Conservation (phyloP, 2,888 invertebrate species). For the Craniophora ligustri region DNA sequence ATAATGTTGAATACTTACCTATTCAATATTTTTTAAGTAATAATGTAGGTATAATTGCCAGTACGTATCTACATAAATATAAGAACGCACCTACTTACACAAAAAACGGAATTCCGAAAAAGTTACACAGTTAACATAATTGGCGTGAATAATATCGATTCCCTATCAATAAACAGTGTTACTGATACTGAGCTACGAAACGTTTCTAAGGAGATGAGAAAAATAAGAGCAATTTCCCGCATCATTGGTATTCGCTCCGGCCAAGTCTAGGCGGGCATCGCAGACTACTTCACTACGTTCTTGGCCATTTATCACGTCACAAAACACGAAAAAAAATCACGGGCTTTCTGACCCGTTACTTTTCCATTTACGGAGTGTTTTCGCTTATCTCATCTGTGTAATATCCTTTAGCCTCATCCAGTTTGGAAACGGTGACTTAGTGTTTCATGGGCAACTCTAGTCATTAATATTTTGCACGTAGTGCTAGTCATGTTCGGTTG, state of each 20-base stretch:
- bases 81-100: neutral
- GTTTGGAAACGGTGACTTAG: constrained; percentile 38
- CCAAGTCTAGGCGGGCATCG: constrained; percentile 63
- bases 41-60: no score
- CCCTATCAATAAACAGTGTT: constrained; percentile 40
- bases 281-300: constrained; percentile 54
- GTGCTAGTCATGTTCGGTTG: constrained; percentile 13
- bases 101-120: neutral
- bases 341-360: constrained; percentile 80
- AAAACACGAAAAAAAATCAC: constrained; percentile 76
- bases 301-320: constrained; percentile 82
- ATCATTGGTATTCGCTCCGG: constrained; percentile 77
- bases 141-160: constrained; percentile 18
- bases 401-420: constrained; percentile 66
- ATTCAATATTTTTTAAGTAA: no score
- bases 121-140: constrained; percentile 10
- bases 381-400: constrained; percentile 78
- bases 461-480: constrained; percentile 19
- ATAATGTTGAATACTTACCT: no score
- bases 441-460: constrained; percentile 7
- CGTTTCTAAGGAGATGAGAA: constrained; percentile 69
- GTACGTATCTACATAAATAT: no score
- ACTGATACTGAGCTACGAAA: constrained; percentile 49
- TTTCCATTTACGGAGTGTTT: constrained; percentile 81
- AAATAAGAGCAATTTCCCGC: constrained; percentile 80